A percentile compares a stretch with the other conserved stretches of the same genome.
These are phyloP conservation scores for Adelphocoris suturalis DNA, from an alignment of 2,888 invertebrate species.

Conservation along the genomic window DNA sequence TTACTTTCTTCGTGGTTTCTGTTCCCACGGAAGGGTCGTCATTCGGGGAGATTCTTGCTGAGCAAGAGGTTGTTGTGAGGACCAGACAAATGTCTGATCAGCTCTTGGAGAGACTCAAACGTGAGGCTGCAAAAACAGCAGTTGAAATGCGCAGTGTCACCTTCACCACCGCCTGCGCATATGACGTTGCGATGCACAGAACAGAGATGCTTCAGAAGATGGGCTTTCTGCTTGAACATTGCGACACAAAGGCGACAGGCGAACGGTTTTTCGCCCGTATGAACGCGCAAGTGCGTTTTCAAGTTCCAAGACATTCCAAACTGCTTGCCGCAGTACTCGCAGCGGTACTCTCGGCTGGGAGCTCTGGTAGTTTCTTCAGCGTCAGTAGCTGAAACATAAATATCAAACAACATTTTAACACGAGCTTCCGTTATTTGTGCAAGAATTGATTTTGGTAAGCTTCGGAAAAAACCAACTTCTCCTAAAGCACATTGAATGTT, in stretches of 20 bases:
- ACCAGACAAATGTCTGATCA: conserved; percentile 91
- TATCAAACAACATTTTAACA: not conserved
- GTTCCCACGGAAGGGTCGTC: conserved; percentile 48
- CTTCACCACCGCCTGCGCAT: conserved; percentile 87
- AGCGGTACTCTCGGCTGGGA: conserved; percentile 89
- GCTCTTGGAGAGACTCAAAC: conserved; percentile 91
- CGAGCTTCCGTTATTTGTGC: too few relatives aligned
- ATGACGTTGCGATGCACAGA: conserved; percentile 94
- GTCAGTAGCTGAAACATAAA: conserved; percentile 66
- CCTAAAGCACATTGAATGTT: too few relatives aligned
- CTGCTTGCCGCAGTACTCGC: conserved; percentile 93
- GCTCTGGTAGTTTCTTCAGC: conserved; percentile 78
- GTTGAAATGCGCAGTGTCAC: conserved; percentile 85
- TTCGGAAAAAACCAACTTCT: too few relatives aligned
- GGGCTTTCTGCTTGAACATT: conserved; percentile 95
- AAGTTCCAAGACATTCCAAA: conserved; percentile 96
- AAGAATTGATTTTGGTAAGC: too few relatives aligned
- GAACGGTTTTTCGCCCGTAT: conserved; percentile 93
- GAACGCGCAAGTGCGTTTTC: conserved; percentile 92
- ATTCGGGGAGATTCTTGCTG: conserved; percentile 91
- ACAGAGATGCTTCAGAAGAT: conserved; percentile 91
- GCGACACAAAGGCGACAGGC: conserved; percentile 93
- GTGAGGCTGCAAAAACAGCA: conserved; percentile 93
- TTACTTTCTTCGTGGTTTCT: conserved; percentile 5
- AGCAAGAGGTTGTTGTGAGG: conserved; percentile 92